phyloP scores from a whole-genome alignment of 2,888 invertebrate genomes.

The Leptopterna dolabrata region DNA sequence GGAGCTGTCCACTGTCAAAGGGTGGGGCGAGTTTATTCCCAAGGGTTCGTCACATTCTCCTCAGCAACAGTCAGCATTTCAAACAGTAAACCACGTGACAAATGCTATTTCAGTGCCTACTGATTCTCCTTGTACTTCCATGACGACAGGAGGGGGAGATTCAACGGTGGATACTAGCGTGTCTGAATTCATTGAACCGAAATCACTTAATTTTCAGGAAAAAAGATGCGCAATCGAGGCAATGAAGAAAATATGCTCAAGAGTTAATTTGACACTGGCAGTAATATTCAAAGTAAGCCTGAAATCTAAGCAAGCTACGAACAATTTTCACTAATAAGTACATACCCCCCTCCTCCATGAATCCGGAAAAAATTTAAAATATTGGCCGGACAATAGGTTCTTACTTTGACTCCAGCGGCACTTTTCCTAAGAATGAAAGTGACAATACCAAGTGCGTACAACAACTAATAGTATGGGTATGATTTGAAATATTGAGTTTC shows the following conservation, averaged over 20 bases:
- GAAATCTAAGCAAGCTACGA: too few species aligned
- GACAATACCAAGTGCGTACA: too few species aligned
- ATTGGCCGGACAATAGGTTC: too few species aligned
- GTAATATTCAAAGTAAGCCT: neutral
- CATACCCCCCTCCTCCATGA: too few species aligned
- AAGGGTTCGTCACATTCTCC: neutral
- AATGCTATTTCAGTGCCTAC: neutral
- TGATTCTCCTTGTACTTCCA: neutral
- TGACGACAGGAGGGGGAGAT: neutral
- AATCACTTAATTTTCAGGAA: slow-evolving; percentile 20
- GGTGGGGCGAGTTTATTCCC: slow-evolving; percentile 10
- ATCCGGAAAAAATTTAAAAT: too few species aligned
- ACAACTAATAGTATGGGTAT: too few species aligned
- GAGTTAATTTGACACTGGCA: neutral
- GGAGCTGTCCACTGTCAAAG: slow-evolving; percentile 28
- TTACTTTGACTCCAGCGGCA: too few species aligned
- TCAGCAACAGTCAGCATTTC: neutral
- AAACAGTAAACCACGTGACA: neutral
- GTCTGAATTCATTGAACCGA: slow-evolving; percentile 8
- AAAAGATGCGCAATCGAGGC: slow-evolving; percentile 29
- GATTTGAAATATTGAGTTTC: too few species aligned
- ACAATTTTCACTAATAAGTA: too few species aligned
- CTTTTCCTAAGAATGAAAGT: too few species aligned
- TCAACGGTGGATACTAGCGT: neutral
- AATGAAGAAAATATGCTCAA: slow-evolving; percentile 3